phyloP scores from a whole-genome alignment of 2,797 vertebrate species.

The Anomalospiza imberbis region DNA sequence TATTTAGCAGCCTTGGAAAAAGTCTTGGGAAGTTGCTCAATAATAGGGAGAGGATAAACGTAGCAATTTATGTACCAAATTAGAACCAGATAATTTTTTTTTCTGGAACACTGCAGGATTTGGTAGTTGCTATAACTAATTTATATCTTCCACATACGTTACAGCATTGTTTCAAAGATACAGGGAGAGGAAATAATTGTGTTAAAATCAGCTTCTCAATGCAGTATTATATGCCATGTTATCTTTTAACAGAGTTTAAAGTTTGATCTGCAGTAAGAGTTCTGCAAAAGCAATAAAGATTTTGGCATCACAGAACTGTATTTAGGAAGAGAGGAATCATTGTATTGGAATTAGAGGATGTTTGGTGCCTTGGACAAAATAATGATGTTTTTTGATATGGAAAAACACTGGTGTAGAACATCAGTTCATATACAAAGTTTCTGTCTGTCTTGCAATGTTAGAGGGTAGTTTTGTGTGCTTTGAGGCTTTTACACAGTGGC shows the following conservation, averaged over 20 bases:
- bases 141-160: neutral
- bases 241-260: neutral
- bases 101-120: neutral
- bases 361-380: neutral
- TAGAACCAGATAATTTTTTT: neutral
- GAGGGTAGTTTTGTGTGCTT: neutral
- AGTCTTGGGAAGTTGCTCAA: neutral
- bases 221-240: neutral
- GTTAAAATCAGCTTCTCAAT: neutral
- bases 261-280: neutral
- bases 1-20: neutral
- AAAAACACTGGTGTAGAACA: neutral
- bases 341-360: neutral
- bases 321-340: neutral
- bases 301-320: neutral
- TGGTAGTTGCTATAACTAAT: neutral
- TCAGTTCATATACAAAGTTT: neutral
- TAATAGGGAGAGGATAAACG: neutral
- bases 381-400: neutral
- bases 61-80: neutral
- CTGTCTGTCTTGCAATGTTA: neutral
- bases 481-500: neutral
- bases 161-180: neutral
- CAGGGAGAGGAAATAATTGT: neutral
- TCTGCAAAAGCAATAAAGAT: neutral